Percentiles rank a stretch among this genome's conserved stretches.
Evolutionary conservation across 2,797 vertebrate species (phyloP).

Genomic region (Gorsachius magnificus): DNA sequence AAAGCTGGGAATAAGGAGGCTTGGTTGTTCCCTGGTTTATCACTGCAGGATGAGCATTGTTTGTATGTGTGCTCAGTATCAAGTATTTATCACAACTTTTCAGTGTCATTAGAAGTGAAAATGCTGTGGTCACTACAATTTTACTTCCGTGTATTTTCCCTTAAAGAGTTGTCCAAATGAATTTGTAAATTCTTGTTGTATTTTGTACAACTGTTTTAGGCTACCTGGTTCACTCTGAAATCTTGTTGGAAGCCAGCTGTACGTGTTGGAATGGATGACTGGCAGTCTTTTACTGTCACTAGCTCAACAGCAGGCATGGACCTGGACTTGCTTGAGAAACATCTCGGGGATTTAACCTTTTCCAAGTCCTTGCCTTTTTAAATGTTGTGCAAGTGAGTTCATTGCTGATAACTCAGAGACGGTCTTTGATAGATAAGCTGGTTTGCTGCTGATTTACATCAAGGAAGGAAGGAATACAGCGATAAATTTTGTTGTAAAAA

Average conservation of each 20-base stretch:
- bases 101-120: neutral
- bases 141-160: neutral
- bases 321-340: neutral
- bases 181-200: neutral
- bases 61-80: neutral
- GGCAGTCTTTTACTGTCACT: neutral
- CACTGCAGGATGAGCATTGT: neutral
- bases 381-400: neutral
- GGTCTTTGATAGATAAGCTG: neutral
- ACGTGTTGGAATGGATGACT: neutral
- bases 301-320: neutral
- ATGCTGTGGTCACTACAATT: neutral
- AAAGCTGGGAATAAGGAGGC: neutral
- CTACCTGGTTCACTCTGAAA: neutral
- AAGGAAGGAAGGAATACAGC: neutral
- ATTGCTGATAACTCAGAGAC: neutral
- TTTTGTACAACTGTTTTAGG: neutral
- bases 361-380: neutral
- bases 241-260: neutral
- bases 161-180: neutral
- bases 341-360: neutral
- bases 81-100: neutral
- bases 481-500: neutral
- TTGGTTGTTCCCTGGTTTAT: neutral
- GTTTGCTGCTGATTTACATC: neutral